Evolutionary conservation across 1,140 invertebrate species (phyloP).

Genomic region (Anadara kagoshimensis): DNA sequence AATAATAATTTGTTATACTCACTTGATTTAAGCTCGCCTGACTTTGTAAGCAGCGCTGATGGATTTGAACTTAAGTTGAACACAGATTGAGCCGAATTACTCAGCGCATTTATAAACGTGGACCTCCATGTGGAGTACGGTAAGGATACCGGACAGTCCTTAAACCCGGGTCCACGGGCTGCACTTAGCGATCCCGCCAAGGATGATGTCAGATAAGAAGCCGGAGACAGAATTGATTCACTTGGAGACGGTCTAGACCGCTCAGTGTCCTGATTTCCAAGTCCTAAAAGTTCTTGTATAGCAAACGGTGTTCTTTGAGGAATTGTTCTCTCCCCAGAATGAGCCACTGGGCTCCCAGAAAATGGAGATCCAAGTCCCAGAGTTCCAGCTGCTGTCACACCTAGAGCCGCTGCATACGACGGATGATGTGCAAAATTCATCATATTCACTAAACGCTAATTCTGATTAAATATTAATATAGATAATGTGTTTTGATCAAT

Average conservation of each 20-base stretch:
- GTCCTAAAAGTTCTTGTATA: constrained; percentile 42
- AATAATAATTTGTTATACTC: not conserved
- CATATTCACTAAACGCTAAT: constrained; percentile 8
- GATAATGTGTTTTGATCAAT: too few species aligned
- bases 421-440: constrained; percentile 45
- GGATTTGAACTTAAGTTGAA: constrained; percentile 20
- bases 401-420: constrained; percentile 34
- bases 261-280: constrained; percentile 37
- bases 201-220: constrained; percentile 24
- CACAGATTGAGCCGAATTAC: constrained; percentile 35
- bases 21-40: constrained; percentile 26
- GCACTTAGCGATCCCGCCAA: constrained; percentile 20
- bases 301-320: constrained; percentile 39
- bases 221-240: constrained; percentile 32
- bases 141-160: constrained; percentile 14
- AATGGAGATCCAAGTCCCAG: constrained; percentile 32
- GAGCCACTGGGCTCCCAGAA: constrained; percentile 15
- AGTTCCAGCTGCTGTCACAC: constrained; percentile 28
- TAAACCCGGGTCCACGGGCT: constrained; percentile 26
- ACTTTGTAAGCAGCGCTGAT: not conserved
- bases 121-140: constrained; percentile 41
- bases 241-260: constrained; percentile 28
- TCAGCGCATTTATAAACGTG: constrained; percentile 40
- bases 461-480: too few species aligned
- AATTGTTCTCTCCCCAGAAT: constrained; percentile 7